Percentiles rank a stretch among this genome's conserved stretches.
Conservation (phyloP, 2,113 vertebrate species). For the Ammodytes marinus region DNA sequence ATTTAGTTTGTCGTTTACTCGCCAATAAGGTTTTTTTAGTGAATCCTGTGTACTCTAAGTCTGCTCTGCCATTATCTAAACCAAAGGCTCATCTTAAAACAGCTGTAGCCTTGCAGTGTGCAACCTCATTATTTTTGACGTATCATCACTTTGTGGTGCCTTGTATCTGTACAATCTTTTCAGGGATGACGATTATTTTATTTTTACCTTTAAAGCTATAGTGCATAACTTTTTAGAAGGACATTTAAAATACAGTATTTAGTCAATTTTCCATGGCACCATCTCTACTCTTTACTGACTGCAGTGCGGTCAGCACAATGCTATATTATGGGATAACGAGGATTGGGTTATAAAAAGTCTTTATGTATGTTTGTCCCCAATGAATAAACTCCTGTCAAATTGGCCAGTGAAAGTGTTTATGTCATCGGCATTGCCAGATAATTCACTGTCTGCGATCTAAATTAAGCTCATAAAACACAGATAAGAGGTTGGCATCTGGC, state of each 20-base stretch:
- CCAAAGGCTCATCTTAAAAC: neutral
- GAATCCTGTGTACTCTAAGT: constrained; percentile 2
- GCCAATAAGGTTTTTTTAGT: constrained; percentile 28
- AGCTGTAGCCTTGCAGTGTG: neutral
- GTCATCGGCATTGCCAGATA: neutral
- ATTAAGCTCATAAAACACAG: constrained; percentile 23
- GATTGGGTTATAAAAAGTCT: neutral
- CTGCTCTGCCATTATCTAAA: neutral
- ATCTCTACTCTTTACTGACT: no score
- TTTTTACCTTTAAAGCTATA: no score
- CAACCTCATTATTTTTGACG: neutral
- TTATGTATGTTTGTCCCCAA: neutral
- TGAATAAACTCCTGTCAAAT: neutral
- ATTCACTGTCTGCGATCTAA: constrained; percentile 7
- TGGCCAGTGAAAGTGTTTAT: neutral
- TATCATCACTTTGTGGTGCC: neutral
- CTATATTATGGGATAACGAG: no score
- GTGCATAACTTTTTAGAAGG: no score
- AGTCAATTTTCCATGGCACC: no score
- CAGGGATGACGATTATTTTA: no score
- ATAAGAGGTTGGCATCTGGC: constrained; percentile 19
- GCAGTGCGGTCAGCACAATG: neutral
- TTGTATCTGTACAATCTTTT: neutral
- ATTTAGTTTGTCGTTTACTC: constrained; percentile 36
- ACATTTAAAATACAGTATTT: no score